These are phyloP conservation scores for Acanthaster planci DNA, from an alignment of 35 echinoderm and acorn worm species.

Conservation along the genomic window DNA sequence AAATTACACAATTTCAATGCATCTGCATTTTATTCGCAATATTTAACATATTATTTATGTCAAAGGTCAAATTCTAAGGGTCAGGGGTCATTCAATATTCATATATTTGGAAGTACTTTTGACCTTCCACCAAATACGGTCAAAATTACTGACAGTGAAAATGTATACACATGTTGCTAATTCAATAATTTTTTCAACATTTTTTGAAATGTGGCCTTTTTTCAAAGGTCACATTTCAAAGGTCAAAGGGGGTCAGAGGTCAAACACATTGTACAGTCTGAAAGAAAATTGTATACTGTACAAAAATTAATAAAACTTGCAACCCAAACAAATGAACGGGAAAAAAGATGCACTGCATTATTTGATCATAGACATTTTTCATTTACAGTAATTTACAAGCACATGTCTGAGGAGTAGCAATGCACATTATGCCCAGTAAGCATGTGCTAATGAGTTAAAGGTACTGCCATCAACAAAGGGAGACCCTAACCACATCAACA, in stretches of 20 bases:
- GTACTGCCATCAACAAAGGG: too few relatives aligned
- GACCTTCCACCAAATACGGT: neutral
- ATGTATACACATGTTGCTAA: neutral
- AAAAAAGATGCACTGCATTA: too few relatives aligned
- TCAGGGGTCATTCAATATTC: neutral
- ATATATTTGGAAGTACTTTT: neutral
- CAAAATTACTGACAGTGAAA: neutral
- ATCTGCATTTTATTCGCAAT: neutral
- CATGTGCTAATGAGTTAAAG: too few relatives aligned
- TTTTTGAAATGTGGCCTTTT: neutral
- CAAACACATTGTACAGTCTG: neutral
- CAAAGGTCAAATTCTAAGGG: neutral
- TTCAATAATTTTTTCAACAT: neutral
- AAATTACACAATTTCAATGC: neutral
- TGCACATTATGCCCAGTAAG: too few relatives aligned
- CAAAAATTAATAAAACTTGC: neutral
- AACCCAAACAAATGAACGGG: neutral
- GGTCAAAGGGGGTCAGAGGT: neutral
- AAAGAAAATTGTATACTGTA: neutral
- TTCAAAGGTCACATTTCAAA: neutral
- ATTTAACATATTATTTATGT: neutral
- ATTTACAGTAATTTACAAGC: too few relatives aligned
- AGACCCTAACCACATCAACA: too few relatives aligned
- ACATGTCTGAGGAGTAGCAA: too few relatives aligned
- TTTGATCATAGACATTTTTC: too few relatives aligned